Conservation (phyloP, 2,113 vertebrate genomes). For the Oceanodroma tethys region DNA sequence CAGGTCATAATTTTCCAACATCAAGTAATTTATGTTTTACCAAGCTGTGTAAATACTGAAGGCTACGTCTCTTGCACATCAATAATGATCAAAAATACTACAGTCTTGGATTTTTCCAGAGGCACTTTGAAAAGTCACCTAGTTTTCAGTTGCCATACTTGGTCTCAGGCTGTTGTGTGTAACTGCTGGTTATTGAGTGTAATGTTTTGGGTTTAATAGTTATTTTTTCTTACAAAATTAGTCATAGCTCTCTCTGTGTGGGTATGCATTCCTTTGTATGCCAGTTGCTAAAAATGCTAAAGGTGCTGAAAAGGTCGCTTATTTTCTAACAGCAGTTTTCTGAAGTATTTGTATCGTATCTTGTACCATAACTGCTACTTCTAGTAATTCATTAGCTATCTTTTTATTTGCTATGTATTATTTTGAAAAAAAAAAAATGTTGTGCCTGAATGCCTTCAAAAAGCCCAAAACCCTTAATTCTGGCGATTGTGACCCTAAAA, state of each 20-base stretch:
- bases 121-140: not conserved
- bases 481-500: not conserved
- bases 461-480: not conserved
- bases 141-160: not conserved
- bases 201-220: not conserved
- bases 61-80: not conserved
- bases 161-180: not conserved
- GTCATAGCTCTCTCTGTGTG: not conserved
- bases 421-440: not conserved
- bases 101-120: not conserved
- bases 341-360: not conserved
- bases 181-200: not conserved
- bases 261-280: not conserved
- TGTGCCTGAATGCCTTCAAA: not conserved
- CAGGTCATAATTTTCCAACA: not conserved
- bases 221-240: not conserved
- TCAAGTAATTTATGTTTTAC: not conserved
- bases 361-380: not conserved
- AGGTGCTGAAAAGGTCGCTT: not conserved
- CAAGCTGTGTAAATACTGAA: not conserved
- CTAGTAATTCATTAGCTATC: not conserved
- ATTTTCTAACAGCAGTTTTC: not conserved
- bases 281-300: not conserved
- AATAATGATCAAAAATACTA: not conserved
- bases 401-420: not conserved